These are phyloP conservation scores for Noctuana brunneofusca DNA, from an alignment of 2,888 invertebrate species.

Conservation along the genomic window DNA sequence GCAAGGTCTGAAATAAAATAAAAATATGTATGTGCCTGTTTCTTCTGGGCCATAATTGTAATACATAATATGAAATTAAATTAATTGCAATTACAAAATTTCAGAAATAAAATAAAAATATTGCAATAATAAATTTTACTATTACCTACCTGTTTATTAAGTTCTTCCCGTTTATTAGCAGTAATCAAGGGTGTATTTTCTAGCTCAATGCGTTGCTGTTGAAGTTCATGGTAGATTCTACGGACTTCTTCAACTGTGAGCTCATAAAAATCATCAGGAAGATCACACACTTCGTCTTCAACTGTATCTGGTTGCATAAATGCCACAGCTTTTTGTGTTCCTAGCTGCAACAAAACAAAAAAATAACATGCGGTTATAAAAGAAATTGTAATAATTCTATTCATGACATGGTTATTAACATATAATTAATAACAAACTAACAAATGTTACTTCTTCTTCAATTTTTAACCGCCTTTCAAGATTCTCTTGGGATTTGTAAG, in stretches of 20 bases:
- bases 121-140: neutral
- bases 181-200: slow-evolving; percentile 90
- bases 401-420: neutral
- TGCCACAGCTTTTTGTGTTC: slow-evolving; percentile 88
- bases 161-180: slow-evolving; percentile 53
- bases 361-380: neutral
- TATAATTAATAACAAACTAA: slow-evolving; percentile 48
- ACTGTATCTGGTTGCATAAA: slow-evolving; percentile 85
- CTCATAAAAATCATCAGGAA: slow-evolving; percentile 95
- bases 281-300: slow-evolving; percentile 85
- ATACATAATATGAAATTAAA: neutral
- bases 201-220: slow-evolving; percentile 83
- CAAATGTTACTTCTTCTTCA: slow-evolving; percentile 77
- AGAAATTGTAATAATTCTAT: neutral
- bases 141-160: slow-evolving; percentile 53
- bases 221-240: slow-evolving; percentile 88
- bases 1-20: slow-evolving; percentile 53
- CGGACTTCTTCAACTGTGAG: slow-evolving; percentile 92
- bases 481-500: slow-evolving; percentile 48
- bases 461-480: slow-evolving; percentile 70
- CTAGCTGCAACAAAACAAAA: slow-evolving; percentile 78
- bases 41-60: too few relatives aligned
- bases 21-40: too few relatives aligned
- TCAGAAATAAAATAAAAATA: too few relatives aligned
- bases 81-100: neutral